Evolutionary conservation across 2,888 invertebrate species (phyloP), one percentile per base, ranked within the genome.

Genomic region (Xestoiulus laeticollis): DNA sequence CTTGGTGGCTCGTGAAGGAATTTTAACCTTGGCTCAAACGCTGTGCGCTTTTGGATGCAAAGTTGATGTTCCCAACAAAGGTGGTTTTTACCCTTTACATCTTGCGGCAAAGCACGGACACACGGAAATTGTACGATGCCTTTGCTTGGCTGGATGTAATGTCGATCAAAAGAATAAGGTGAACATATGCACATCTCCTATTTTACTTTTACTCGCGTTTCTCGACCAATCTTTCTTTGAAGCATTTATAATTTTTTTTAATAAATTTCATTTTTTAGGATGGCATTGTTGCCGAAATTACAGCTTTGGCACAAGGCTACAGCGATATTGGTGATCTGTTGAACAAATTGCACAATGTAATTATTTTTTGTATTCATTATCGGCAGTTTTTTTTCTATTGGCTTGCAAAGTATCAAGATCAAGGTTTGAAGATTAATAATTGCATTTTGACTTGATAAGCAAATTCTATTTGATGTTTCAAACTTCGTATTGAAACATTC

Each of bases 241-340:
- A 30, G 22, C 10, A 14, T 8, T n/a, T 43, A n/a, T 44, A 30
- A 86, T 48, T 26, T 12, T 38, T 44, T 22, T 14, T 53, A 48
- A 4, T 53, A 48, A 53, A 22, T 87, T 83, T n/a, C 78, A 53
- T 86, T 89, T 90, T n/a, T 14, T 89, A 93, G 90, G 95, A 95
- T 91, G 95, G 95, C 87, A 94, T 96, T 87, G 94, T 95, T 85
- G 95, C 96, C 5, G 96, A 96, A 91, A 95, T 96, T 78, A 95
- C 95, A 90, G 96, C 96, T n/a, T 92, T 96, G 87, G 95, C 95
- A 90, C 94, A 95, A 90, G 95, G 95, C 30, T 94, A 95, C 91
- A 94, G 94, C 88, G 94, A 95, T 89, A 95, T 95, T 88, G 95
- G 95, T 26, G 94, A 94, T 89, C 92, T 96, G 59, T 92, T 96